These are phyloP conservation scores for Antennarius striatus DNA, from an alignment of 2,113 vertebrate genomes.

Conservation along the genomic window DNA sequence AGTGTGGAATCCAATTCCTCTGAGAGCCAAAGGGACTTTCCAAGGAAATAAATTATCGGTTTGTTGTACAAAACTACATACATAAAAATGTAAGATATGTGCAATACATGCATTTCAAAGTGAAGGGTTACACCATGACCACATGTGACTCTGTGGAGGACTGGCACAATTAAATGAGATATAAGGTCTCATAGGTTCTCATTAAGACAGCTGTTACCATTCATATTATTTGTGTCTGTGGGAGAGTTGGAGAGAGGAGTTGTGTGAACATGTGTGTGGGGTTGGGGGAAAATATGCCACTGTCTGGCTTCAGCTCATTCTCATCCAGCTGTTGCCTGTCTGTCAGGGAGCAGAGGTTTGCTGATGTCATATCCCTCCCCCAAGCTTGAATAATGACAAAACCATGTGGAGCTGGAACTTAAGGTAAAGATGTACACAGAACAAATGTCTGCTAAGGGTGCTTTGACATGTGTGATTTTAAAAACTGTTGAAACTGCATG, in stretches of 20 bases:
- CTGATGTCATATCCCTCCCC: conserved; percentile 60
- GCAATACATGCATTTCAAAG: conserved; percentile 46
- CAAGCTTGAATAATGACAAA: conserved; percentile 68
- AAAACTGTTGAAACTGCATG: conserved; percentile 22
- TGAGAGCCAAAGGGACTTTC: conserved; percentile 72
- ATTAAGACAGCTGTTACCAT: conserved; percentile 74
- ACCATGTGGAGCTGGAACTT: conserved; percentile 54
- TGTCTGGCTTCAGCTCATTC: conserved; percentile 60
- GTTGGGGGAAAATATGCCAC: conserved; percentile 41
- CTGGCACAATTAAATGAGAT: conserved; percentile 60
- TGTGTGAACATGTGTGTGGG: conserved; percentile 29
- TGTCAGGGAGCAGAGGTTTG: conserved; percentile 70
- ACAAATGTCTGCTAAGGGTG: conserved; percentile 39
- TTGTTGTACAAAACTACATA: conserved; percentile 57
- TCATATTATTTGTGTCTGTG: conserved; percentile 61
- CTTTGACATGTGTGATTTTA: conserved; percentile 45
- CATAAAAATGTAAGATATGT: conserved; percentile 61
- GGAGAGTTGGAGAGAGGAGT: conserved; percentile 11
- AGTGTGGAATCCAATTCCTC: conserved; percentile 76
- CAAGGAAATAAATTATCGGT: conserved; percentile 74
- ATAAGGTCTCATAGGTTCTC: conserved; percentile 72
- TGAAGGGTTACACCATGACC: conserved; percentile 29
- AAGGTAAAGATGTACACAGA: conserved; percentile 44
- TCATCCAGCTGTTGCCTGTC: conserved; percentile 80
- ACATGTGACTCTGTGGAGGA: conserved; percentile 41